Conservation (phyloP, 2,113 vertebrate genomes). For the Rhagologus leucostigma region DNA sequence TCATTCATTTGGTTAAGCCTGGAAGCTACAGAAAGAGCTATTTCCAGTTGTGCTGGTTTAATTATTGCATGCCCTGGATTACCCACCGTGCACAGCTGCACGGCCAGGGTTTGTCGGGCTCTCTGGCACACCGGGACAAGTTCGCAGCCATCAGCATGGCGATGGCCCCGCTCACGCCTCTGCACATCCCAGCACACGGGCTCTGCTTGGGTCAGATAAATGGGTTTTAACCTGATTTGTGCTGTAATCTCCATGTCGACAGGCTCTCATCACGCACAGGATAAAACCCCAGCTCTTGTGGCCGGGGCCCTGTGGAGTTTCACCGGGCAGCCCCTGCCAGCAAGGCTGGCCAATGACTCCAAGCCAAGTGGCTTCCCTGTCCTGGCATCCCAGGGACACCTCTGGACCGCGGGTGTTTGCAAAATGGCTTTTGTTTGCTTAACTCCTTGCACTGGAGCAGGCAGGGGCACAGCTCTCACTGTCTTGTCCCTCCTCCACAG, state of each 20-base stretch:
- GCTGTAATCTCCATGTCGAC: background rate
- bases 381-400: background rate
- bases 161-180: background rate
- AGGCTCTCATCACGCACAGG: background rate
- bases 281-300: background rate
- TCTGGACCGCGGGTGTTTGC: background rate
- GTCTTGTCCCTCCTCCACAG: background rate
- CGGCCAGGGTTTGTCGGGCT: background rate
- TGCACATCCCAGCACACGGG: background rate
- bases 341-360: accelerated
- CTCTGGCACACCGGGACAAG: accelerated
- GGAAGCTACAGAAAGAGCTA: constrained; percentile 32
- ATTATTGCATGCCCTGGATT: background rate
- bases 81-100: background rate
- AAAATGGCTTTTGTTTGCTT: constrained; percentile 20
- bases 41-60: background rate
- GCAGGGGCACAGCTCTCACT: background rate
- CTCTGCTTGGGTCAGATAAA: constrained; percentile 1
- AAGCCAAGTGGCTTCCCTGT: background rate
- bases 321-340: background rate
- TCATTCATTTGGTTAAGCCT: constrained; percentile 41
- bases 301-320: background rate
- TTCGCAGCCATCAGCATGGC: background rate
- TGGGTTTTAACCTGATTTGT: constrained; percentile 49
- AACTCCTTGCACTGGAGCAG: background rate